A percentile compares a stretch with the other conserved stretches of the same genome.
Conservation (phyloP, 2,113 vertebrate species). For the Pavo muticus region DNA sequence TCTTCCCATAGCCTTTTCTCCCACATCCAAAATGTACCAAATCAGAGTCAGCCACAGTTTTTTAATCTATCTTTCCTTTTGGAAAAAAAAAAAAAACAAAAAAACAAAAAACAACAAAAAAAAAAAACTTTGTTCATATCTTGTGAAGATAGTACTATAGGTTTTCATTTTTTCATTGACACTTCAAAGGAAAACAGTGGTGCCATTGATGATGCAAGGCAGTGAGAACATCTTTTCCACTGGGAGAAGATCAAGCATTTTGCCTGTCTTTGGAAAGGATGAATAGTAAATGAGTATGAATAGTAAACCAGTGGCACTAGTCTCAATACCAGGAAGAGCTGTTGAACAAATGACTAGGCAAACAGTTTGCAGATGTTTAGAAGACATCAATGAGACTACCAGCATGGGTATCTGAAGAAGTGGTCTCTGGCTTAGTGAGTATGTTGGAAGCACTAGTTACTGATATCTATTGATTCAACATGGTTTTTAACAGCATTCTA, state of each 20-base stretch:
- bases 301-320: background rate
- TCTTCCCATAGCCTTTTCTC: background rate
- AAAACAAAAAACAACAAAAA: background rate
- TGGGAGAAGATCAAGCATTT: background rate
- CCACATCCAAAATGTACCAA: background rate
- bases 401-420: background rate
- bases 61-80: background rate
- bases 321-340: background rate
- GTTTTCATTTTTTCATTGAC: background rate
- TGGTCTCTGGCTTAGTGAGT: background rate
- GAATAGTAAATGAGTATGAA: background rate
- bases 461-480: background rate
- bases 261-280: background rate
- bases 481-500: background rate
- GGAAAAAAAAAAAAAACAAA: background rate
- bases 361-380: background rate
- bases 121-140: background rate
- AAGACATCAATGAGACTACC: background rate
- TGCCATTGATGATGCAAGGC: background rate
- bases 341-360: accelerated
- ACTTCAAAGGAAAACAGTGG: background rate
- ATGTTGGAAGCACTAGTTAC: background rate
- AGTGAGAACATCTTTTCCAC: background rate
- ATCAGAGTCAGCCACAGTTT: background rate
- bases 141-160: background rate